These are phyloP conservation scores for Serinus canaria DNA, from an alignment of 2,113 vertebrate species.

Conservation along the genomic window DNA sequence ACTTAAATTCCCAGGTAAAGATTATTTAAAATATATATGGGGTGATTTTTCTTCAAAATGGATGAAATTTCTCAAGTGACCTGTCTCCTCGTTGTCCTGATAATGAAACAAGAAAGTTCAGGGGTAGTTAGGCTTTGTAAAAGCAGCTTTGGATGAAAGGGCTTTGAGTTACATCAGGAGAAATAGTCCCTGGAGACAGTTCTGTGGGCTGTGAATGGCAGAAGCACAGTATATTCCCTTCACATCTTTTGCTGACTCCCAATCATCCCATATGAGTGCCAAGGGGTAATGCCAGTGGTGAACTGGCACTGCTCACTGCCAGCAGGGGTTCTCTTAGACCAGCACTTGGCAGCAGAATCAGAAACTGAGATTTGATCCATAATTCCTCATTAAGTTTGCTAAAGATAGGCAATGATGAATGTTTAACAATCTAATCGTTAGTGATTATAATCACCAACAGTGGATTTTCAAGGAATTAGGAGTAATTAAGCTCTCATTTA, in stretches of 20 bases:
- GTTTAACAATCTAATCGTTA: constrained; percentile 30
- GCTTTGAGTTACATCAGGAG: neutral
- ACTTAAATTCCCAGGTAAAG: neutral
- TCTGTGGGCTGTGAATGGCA: neutral
- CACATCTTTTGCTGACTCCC: neutral
- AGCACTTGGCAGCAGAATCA: neutral
- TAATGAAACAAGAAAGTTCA: neutral
- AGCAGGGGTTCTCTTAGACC: neutral
- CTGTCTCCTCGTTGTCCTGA: neutral
- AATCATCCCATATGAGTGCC: neutral
- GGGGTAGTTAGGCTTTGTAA: neutral
- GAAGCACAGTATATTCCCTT: neutral
- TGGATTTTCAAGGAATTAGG: constrained; percentile 60
- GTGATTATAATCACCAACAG: constrained; percentile 44
- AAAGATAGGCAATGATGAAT: constrained; percentile 36
- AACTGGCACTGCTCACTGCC: neutral
- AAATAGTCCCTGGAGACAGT: neutral
- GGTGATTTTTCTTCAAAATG: neutral
- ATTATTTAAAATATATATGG: neutral
- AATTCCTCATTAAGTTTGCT: constrained; percentile 42
- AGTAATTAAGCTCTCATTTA: constrained; percentile 58
- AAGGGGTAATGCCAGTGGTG: accelerated
- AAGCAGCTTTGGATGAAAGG: neutral
- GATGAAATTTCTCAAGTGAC: neutral
- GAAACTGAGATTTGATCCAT: neutral